Evolutionary conservation across 2,888 invertebrate genomes (phyloP).

Genomic region (Platycheirus albimanus): DNA sequence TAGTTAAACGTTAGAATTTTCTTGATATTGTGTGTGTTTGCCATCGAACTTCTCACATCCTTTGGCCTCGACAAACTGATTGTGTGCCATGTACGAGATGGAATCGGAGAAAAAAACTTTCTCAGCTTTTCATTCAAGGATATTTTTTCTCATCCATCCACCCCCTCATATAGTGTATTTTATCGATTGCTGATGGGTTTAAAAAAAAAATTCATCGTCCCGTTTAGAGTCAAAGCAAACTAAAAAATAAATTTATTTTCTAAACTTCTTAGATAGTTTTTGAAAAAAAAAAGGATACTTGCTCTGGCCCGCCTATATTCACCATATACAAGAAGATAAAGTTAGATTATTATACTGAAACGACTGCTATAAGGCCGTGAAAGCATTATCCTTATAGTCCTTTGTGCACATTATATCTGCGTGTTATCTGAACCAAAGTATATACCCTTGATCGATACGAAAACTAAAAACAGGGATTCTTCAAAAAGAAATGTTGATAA

Average conservation of each 20-base stretch:
- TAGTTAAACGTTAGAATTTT: constrained; percentile 26
- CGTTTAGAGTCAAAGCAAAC: constrained; percentile 57
- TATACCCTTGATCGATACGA: constrained; percentile 30
- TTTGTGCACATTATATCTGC: constrained; percentile 51
- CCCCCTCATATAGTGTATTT: constrained; percentile 16
- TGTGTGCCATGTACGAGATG: constrained; percentile 22
- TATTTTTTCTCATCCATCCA: not conserved
- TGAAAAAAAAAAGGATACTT: constrained; percentile 46
- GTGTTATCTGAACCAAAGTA: constrained; percentile 56
- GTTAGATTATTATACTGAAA: constrained; percentile 19
- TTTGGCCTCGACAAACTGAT: constrained; percentile 27
- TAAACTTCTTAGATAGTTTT: constrained; percentile 61
- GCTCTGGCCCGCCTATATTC: constrained; percentile 43
- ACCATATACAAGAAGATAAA: constrained; percentile 29
- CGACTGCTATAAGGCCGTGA: constrained; percentile 42
- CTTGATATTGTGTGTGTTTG: constrained; percentile 34
- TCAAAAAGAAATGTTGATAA: constrained; percentile 18
- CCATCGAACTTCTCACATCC: constrained; percentile 33
- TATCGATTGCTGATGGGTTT: constrained; percentile 55
- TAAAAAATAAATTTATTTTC: constrained; percentile 58
- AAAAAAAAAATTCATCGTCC: constrained; percentile 25
- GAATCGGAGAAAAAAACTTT: constrained; percentile 29
- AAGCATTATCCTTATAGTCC: constrained; percentile 46
- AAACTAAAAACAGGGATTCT: constrained; percentile 41
- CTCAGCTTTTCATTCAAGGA: constrained; percentile 45